Evolutionary conservation across 2,113 vertebrate species (phyloP), one percentile per base, ranked within the genome.

Genomic region (Triplophysa siluroides): DNA sequence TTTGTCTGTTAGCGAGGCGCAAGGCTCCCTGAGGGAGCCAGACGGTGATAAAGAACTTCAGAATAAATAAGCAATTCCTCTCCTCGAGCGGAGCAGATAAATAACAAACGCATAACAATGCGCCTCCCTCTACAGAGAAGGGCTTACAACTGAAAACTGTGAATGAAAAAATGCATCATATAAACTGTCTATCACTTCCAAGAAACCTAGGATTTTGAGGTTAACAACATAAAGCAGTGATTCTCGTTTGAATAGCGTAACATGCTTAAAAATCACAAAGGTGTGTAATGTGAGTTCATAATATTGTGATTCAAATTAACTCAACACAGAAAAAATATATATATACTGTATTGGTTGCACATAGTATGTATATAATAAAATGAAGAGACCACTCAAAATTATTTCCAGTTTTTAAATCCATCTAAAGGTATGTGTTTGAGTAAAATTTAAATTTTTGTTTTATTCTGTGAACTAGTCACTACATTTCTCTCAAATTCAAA

Each of bases 31-130:
- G 33, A 23, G 78, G 85, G 78, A 78, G 56, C n/a, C 19, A 75
- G 29, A 60, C 26, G 11, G 69, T 80, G 84, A 87, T 86, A 87
- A 88, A 86, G 81, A 85, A 88, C 83, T 58, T 68, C 72, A 77
- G 33, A 62, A 78, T 84, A 84, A 84, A 84, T 63, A 84, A 72
- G 74, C 78, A 80, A 68, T 81, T 61, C 56, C 62, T 81, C 71
- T 78, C 63, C 84, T 66, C 56, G 11, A 56, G 54, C 65, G 67
- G 56, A 61, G 13, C 18, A 62, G 72, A 75, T 67, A 81, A 73
- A 83, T 67, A 73, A 72, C 52, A 50, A 21, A 74, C 18, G 58
- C 64, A 21, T 54, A 83, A 70, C 61, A 65, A 76, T 76, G 62
- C 43, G 14, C 50, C 13, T 54, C 1, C 50, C 5, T 16, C 50